phyloP scores from a whole-genome alignment of 2,113 vertebrate species.

The Halcyon malimbica region DNA sequence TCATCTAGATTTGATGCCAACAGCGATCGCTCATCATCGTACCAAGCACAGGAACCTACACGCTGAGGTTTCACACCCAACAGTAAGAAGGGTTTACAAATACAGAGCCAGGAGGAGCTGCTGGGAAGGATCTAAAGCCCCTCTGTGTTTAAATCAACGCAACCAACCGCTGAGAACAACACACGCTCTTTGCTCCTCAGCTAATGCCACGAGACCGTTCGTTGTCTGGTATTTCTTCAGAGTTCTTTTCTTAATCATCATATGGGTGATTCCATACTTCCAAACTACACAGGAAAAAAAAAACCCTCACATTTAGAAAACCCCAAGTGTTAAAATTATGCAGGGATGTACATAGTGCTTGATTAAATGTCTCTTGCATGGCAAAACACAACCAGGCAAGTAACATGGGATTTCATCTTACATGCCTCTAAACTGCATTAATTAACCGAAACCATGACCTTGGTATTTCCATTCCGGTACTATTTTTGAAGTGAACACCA shows the following conservation, averaged over 20 bases:
- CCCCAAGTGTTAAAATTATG: background rate
- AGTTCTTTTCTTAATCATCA: background rate
- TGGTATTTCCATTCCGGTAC: background rate
- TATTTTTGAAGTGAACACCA: constrained; percentile 26
- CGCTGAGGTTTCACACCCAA: background rate
- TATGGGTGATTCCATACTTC: background rate
- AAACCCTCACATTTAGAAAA: background rate
- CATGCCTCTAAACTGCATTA: constrained; percentile 27
- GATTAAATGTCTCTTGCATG: background rate
- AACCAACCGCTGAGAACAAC: background rate
- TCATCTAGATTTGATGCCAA: background rate
- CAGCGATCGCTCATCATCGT: background rate
- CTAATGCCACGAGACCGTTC: background rate
- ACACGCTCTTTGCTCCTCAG: background rate
- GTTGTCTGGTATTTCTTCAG: background rate
- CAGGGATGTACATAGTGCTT: background rate
- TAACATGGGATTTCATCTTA: background rate
- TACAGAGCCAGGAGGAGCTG: background rate
- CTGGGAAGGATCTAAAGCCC: background rate
- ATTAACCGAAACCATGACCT: constrained; percentile 40
- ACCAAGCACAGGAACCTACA: background rate
- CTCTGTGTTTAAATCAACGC: background rate
- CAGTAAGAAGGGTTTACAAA: background rate
- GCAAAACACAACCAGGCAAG: background rate
- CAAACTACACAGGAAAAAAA: background rate